Evolutionary conservation across 2,113 vertebrate species (phyloP).

Genomic region (Toxotes chatareus): DNA sequence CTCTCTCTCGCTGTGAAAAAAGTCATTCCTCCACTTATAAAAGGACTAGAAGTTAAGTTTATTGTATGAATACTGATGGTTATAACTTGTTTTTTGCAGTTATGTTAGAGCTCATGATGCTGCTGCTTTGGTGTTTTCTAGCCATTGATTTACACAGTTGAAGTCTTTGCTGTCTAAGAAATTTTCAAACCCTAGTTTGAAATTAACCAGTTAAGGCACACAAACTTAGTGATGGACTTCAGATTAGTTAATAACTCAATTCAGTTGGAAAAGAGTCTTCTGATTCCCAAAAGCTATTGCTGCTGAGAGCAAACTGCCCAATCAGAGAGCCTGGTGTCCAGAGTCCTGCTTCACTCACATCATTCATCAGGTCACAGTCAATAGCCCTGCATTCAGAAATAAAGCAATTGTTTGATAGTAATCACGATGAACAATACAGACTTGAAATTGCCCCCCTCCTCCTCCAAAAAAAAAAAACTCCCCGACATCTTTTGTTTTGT

Average conservation of each 20-base stretch:
- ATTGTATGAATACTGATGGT: not conserved
- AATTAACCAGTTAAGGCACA: not conserved
- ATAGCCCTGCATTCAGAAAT: constrained; percentile 51
- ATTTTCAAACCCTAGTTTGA: not conserved
- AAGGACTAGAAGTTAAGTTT: not conserved
- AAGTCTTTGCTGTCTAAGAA: not conserved
- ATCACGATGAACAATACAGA: constrained; percentile 66
- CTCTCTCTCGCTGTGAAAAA: not conserved
- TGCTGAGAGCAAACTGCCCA: not conserved
- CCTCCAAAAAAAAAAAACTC: constrained; percentile 8
- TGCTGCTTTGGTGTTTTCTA: not conserved
- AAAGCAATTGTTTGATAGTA: constrained; percentile 73
- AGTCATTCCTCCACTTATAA: not conserved
- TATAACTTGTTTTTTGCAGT: too few relatives aligned
- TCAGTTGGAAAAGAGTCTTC: not conserved
- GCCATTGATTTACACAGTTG: not conserved
- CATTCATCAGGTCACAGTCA: constrained; percentile 56
- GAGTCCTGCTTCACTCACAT: constrained; percentile 34
- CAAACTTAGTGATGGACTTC: not conserved
- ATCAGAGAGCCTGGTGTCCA: constrained; percentile 19
- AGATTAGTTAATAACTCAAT: not conserved
- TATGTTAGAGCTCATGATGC: not conserved
- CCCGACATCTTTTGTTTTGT: constrained; percentile 54
- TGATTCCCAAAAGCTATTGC: not conserved
- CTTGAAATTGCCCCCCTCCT: constrained; percentile 4